Evolutionary conservation across 2,797 vertebrate genomes (phyloP).

Genomic region (Acipenser ruthenus): DNA sequence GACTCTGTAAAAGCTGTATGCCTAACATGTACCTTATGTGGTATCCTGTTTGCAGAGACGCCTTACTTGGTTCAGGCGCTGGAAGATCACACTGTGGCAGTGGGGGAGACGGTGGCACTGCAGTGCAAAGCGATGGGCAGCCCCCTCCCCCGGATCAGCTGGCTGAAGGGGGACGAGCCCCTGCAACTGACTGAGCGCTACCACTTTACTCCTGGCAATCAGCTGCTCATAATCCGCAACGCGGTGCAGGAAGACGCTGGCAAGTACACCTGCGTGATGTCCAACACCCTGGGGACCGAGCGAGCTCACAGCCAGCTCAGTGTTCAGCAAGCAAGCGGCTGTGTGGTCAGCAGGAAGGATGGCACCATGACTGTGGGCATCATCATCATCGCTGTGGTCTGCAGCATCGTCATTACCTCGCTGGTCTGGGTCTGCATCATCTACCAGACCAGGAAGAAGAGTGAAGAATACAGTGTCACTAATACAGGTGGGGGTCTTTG

Average conservation of each 20-base stretch:
- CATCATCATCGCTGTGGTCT: slow-evolving; percentile 91
- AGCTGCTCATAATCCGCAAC: slow-evolving; percentile 79
- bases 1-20: no score
- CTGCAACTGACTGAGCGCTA: slow-evolving; percentile 76
- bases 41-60: slow-evolving; percentile 60
- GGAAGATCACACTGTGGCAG: slow-evolving; percentile 73
- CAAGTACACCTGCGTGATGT: slow-evolving; percentile 93
- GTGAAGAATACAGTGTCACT: slow-evolving; percentile 92
- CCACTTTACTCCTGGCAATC: slow-evolving; percentile 89
- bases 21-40: background rate
- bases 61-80: slow-evolving; percentile 75
- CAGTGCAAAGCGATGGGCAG: slow-evolving; percentile 90
- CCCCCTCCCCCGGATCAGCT: slow-evolving; percentile 83
- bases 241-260: slow-evolving; percentile 75
- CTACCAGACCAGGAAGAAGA: slow-evolving; percentile 93
- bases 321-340: slow-evolving; percentile 47
- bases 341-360: slow-evolving; percentile 48
- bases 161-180: slow-evolving; percentile 80
- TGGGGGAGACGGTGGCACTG: slow-evolving; percentile 84
- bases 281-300: slow-evolving; percentile 85
- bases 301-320: slow-evolving; percentile 82
- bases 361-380: slow-evolving; percentile 78
- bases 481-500: slow-evolving; percentile 71
- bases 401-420: slow-evolving; percentile 87
- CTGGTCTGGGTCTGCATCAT: slow-evolving; percentile 98